Evolutionary conservation across 37 sponge, comb jelly and placozoan species (phyloP), one percentile per base, ranked within the genome.

Genomic region (Dysidea cf. avara): DNA sequence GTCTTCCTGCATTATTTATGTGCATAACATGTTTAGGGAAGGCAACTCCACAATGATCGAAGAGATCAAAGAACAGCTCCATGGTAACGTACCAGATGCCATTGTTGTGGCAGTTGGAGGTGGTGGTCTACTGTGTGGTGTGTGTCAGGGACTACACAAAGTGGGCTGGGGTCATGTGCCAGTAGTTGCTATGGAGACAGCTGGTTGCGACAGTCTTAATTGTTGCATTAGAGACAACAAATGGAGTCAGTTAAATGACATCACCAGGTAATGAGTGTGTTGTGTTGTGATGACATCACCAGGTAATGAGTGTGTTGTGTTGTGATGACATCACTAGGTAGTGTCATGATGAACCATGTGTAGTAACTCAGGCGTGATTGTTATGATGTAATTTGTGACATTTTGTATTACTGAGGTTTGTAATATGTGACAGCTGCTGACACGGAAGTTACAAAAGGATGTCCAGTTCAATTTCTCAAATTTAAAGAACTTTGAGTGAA

Each of bases 251-350:
- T 54, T 97, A 22, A 63, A 69, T 30, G 85, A 55, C 43, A 94
- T 94, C 56, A 94, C 91, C 50, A 94, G 92, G 92, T 87, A 22
- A n/a, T n/a, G n/a, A n/a, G n/a, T n/a, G n/a, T n/a, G n/a, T n/a
- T n/a, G n/a, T n/a, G n/a, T n/a, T n/a, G n/a, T n/a, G n/a, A 69
- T 30, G 85, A 55, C 43, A 94, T 94, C 56, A 94, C 91, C 50
- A 94, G 92, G 92, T 87, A 22, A 14, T 18, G 36, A 35, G 54
- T 51, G 29, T 56, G 53, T n/a, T n/a, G 29, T 36, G 11, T 11
- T 29, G 32, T 20, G 11, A 14, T 11, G 38, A 39, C 39, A 64
- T 30, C 60, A 58, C 60, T 24, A 21, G 22, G n/a, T n/a, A 11
- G 25, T 58, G 20, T 39, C 14, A 11, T 64, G 11, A 30, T 36